A percentile compares a stretch with the other conserved stretches of the same genome.
phyloP scores from a whole-genome alignment of 2,113 vertebrate genomes.

The Ailuropoda melanoleuca region DNA sequence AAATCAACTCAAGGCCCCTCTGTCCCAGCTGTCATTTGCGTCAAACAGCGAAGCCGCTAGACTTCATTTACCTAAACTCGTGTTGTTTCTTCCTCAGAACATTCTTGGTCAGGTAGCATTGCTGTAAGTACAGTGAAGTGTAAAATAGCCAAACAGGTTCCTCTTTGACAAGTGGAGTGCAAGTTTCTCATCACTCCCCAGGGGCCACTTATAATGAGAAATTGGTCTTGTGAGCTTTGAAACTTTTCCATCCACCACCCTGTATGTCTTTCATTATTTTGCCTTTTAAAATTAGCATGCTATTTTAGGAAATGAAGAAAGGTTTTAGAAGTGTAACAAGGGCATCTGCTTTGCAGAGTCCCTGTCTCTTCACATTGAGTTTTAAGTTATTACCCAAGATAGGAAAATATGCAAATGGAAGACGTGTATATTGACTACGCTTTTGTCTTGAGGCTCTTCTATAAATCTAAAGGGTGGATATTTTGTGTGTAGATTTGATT shows the following conservation, averaged over 20 bases:
- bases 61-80: background rate
- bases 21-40: background rate
- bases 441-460: background rate
- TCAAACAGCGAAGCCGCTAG: background rate
- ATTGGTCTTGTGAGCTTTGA: constrained; percentile 34
- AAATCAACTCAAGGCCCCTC: background rate
- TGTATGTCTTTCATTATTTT: constrained; percentile 65
- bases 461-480: background rate
- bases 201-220: constrained; percentile 44
- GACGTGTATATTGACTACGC: background rate
- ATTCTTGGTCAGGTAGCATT: background rate
- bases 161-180: background rate
- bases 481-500: background rate
- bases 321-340: background rate
- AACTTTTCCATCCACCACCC: constrained; percentile 60
- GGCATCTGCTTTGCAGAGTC: constrained; percentile 67
- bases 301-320: constrained; percentile 61
- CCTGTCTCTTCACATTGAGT: background rate
- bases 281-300: constrained; percentile 69
- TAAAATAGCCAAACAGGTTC: constrained; percentile 20
- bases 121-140: background rate
- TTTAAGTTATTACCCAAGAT: constrained; percentile 40
- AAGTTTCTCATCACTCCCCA: constrained; percentile 58
- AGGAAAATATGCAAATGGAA: constrained; percentile 64
- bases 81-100: background rate